Percentiles rank a stretch among this genome's conserved stretches.
Evolutionary conservation across 1,140 invertebrate species (phyloP).

Genomic region (Holcopasites calliopsidis): DNA sequence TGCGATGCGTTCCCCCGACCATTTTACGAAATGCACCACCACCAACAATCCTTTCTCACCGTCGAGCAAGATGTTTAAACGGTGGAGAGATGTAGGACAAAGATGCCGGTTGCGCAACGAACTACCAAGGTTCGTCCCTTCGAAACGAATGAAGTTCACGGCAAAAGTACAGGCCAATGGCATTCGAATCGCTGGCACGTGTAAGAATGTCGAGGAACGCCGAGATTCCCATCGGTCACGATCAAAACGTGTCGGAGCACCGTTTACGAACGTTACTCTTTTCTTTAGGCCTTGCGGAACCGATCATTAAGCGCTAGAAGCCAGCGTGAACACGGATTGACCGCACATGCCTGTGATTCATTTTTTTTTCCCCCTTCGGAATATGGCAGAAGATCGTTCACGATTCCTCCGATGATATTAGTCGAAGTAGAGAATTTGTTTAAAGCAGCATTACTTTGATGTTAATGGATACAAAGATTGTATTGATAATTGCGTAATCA

Average conservation of each 20-base stretch:
- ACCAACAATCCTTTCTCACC: no score
- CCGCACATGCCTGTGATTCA: conserved; percentile 31
- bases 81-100: no score
- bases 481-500: no score
- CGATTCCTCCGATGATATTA: no score
- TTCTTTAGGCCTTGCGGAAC: conserved; percentile 3
- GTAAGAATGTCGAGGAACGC: conserved; percentile 45
- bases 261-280: neutral
- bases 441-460: no score
- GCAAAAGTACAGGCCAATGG: conserved; percentile 55
- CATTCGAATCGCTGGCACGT: conserved; percentile 54
- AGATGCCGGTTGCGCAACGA: no score
- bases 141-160: conserved; percentile 41
- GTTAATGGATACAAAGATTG: no score
- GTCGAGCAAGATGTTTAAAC: no score
- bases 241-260: conserved; percentile 34
- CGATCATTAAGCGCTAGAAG: conserved; percentile 21
- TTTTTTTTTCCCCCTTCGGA: neutral
- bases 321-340: neutral
- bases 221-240: conserved; percentile 29
- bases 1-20: no score
- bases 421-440: no score
- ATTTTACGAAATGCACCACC: no score
- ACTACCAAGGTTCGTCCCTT: no score
- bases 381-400: neutral